Base-by-base conservation (phyloP, 2,888 invertebrate species). In the Mesochorus sp. region DNA sequence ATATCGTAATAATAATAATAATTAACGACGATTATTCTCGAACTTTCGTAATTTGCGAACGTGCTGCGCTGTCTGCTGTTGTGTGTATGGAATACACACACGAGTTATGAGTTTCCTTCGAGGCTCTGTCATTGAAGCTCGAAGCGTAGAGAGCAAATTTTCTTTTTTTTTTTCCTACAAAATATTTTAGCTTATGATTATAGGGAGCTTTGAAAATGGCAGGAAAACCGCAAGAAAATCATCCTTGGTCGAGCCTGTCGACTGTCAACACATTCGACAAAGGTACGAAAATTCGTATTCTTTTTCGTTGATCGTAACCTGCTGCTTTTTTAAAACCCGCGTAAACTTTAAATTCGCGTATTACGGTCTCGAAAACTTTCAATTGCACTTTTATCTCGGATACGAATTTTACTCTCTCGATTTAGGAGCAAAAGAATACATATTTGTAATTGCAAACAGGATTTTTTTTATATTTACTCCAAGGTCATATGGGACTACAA, bases 251-350 rank as follows among this genome's bases (percentile, higher is more conserved):
- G 8, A 72, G 67, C 51, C 79, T 92, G 17, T 83, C 85, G 37
- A 91, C 91, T 0, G 85, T 91, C 59, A 87, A 88, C 24, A 86
- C 88, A 57, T 91, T 91, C 81, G 91, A 91, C 67, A 86, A 83
- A 76, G 88, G 91, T 91, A 55, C 31, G 79, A 53, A 14, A 10
- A 28, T 21, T 19, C n/a, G n/a, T n/a, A n/a, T n/a, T n/a, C n/a
- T n/a, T n/a, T n/a, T n/a, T n/a, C n/a, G n/a, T n/a, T n/a, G n/a
- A n/a, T 37, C 51, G 34, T 71, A 53, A 78, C 62, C 62, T 75
- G 31, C 5, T 14, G 37, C 24, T 28, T 53, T 28, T 3, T 28
- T 39, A 1, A 21, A 62, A 47, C 44, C 44, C 66, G 62, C 67
- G 49, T 55, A 51, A 61, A 71, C 59, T 81, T 74, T 67, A 24